Evolutionary conservation across 2,888 invertebrate species (phyloP), one percentile per base, ranked within the genome.

Genomic region (Salpingus planirostris): DNA sequence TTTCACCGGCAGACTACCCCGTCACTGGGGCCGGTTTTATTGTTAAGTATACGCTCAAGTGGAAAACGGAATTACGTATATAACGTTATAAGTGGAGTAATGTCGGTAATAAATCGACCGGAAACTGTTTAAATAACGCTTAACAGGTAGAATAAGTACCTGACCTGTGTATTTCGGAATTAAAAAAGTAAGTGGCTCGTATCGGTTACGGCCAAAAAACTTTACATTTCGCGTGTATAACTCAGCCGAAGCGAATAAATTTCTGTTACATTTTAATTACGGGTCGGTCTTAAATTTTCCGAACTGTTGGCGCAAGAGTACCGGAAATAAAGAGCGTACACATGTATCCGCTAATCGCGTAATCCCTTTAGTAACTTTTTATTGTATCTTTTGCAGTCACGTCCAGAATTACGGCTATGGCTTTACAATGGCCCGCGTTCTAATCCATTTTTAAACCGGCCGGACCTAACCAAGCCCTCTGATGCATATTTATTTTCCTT

Each of bases 391-490:
- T 50, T 47, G 41, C 44, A 46, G 41, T 44, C 45, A 43, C 47
- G 43, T 44, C 31, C 41, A 48, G 42, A 52, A 51, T 48, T 49
- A 52, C 50, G 39, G 42, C 44, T 46, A 50, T 48, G 48, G 46
- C 43, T 49, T 46, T 38, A 43, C 49, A 48, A 43, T 42, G 48
- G 41, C 37, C 42, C 42, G 42, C 47, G 42, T 49, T 48, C 44
- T 50, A 50, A 49, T 50, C 52, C 49, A 49, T 54, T 54, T 54
- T 52, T 54, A 53, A 53, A 49, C 46, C 45, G 41, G 46, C 41
- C 23, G 41, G 27, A 41, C 33, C 45, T 41, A 42, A 44, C 43
- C 42, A 42, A 40, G 43, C 43, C 41, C n/a, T n/a, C 13, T 49
- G 46, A 50, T 50, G 50, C 47, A 49, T 49, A 50, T 51, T 51